Evolutionary conservation across 2,888 invertebrate genomes (phyloP).

Genomic region (Pteria penguin): DNA sequence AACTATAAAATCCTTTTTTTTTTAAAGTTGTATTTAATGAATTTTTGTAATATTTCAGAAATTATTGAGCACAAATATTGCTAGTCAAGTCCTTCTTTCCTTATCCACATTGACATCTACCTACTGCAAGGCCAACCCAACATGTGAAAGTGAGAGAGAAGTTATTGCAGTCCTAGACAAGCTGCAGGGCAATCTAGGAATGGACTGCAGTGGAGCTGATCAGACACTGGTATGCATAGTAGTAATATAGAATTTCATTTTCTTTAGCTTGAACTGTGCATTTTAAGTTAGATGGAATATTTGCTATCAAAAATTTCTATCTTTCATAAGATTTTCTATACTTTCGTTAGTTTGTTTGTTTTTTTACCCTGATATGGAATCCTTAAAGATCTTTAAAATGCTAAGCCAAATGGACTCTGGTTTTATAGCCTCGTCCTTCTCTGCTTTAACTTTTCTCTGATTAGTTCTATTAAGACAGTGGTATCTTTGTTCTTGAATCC

Average conservation of each 20-base stretch:
- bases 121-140: slow-evolving; percentile 82
- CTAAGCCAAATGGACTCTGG: no score
- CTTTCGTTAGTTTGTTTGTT: no score
- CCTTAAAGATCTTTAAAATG: no score
- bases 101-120: slow-evolving; percentile 87
- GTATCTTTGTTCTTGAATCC: neutral
- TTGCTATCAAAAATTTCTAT: neutral
- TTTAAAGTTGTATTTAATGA: no score
- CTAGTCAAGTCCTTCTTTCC: slow-evolving; percentile 84
- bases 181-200: slow-evolving; percentile 65
- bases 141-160: slow-evolving; percentile 75
- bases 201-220: slow-evolving; percentile 56
- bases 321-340: no score
- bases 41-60: no score
- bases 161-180: slow-evolving; percentile 74
- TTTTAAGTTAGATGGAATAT: neutral
- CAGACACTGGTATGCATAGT: slow-evolving; percentile 58
- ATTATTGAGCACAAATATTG: slow-evolving; percentile 40
- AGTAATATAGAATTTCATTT: no score
- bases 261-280: neutral
- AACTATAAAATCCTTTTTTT: no score
- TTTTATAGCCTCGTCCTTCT: no score
- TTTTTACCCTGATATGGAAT: no score
- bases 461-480: no score
- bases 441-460: no score